Evolutionary conservation across 2,888 invertebrate species (phyloP), one percentile per base, ranked within the genome.

Genomic region (Parochlus steinenii): DNA sequence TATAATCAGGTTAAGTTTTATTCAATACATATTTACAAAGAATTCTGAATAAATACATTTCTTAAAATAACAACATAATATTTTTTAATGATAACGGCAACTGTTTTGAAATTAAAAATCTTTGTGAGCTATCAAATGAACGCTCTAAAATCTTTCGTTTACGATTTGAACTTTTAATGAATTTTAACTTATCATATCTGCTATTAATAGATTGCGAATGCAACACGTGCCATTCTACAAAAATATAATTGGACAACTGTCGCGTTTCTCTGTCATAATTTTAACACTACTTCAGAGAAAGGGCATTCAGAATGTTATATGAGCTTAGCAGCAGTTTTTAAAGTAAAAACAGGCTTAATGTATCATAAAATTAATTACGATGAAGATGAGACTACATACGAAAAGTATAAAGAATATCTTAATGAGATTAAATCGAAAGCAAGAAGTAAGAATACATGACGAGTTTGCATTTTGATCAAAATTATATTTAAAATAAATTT

Each of bases 271-370:
- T 81, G 71, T 52, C 76, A 79, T 57, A 79, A 82, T 58, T 65
- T 71, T 48, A 69, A 67, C 18, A 58, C 64, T 10, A 56, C 63
- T 1, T 64, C 64, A 14, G 67, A 67, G 5, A 61, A 67, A 41
- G 79, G 82, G 6, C 72, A 81, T 54, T 81, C 83, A 31, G 71
- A 74, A 35, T 86, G 85, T 49, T 77, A 74, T 54, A 73, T 86
- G 50, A 75, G 75, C 4, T 59, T 83, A 45, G 71, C 73, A 38
- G 72, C 77, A 1, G 67, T 82, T 23, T 76, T 69, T 46, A 61
- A 59, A 1, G 60, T n/a, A n/a, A n/a, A n/a, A n/a, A n/a, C n/a
- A n/a, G n/a, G 46, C 10, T 54, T 54, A 5, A 48, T 50, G 3
- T 3, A 10, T 10, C 48, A 51, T 35, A 53, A 54, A 35, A 43